Base-by-base conservation (phyloP, 1,140 invertebrate genomes). In the Drosophila bocqueti region DNA sequence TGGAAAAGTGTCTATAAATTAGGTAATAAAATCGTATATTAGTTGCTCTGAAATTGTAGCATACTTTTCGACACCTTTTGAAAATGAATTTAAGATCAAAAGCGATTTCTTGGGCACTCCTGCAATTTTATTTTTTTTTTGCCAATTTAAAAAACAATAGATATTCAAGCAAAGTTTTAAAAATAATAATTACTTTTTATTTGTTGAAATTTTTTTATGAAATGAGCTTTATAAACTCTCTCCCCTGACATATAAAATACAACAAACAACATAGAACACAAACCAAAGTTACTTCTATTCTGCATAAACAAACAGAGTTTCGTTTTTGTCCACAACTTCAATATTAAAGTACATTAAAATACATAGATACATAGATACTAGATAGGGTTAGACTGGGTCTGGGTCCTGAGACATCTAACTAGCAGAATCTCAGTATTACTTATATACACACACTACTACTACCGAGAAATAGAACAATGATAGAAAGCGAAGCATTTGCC, bases 371-470 rank as follows among this genome's bases (percentile, higher is more conserved):
- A 71, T 64, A 78, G 52, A 73, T 46, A 66, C 57, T 65, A 67
- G 47, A 79, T 73, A 76, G 69, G 60, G 69, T 67, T 62, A 75
- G 26, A 49, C 47, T 59, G 52, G 71, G 57, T 75, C 47, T 62
- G 76, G 80, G 36, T 75, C 68, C 83, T 84, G 82, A 85, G 82
- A 87, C 83, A 81, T 78, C 84, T 78, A 89, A 78, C 65, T 76
- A 74, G 68, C 66, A 81, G 85, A 90, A 90, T 90, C 85, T 90
- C 85, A 90, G 85, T 90, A 90, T 90, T 90, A 90, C 61, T 43
- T 71, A 81, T 79, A 78, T 71, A 78, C 74, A 85, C 18, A 36
- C 50, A 38, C 18, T 21, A 54, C 54, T 55, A 55, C 54, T 55
- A 55, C 34, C 21, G 34, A 16, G 10, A 38, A 61, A 61, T 62